Evolutionary conservation across 2,888 invertebrate genomes (phyloP).

Genomic region (Ichneumoninae sp.): DNA sequence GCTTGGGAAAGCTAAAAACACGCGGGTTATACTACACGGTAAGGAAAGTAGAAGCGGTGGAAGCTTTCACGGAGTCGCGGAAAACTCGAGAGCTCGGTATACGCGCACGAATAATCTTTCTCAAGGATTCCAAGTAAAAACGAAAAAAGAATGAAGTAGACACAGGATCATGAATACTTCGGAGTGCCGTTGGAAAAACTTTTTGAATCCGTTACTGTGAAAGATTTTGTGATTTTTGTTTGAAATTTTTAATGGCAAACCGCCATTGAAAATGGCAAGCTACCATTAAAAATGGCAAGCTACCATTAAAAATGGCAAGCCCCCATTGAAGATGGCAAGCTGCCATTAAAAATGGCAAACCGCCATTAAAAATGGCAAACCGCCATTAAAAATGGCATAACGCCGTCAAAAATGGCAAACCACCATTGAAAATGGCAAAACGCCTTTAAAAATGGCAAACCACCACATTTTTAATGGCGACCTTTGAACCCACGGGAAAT

Average conservation of each 20-base stretch:
- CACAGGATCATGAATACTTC: not conserved
- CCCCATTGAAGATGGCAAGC: no score
- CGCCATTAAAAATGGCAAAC: no score
- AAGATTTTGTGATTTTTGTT: not conserved
- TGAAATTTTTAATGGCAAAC: not conserved
- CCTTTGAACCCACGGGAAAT: no score
- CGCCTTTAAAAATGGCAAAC: no score
- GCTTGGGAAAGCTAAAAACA: slow-evolving; percentile 32
- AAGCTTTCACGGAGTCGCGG: not conserved
- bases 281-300: no score
- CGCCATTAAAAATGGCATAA: no score
- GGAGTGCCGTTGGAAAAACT: not conserved
- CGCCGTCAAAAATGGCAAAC: no score
- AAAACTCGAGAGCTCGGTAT: not conserved
- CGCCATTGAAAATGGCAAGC: no score
- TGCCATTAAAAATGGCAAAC: no score
- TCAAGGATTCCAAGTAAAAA: not conserved
- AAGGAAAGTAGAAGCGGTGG: not conserved
- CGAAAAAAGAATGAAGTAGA: not conserved
- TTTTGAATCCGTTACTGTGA: not conserved
- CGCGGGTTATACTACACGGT: not conserved
- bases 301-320: no score
- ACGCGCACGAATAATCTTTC: slow-evolving; percentile 1
- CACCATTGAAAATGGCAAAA: no score
- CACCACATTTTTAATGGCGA: not conserved